Percentiles rank a stretch among this genome's conserved stretches.
Evolutionary conservation across 2,797 vertebrate genomes (phyloP).

Genomic region (Valencia hispanica): DNA sequence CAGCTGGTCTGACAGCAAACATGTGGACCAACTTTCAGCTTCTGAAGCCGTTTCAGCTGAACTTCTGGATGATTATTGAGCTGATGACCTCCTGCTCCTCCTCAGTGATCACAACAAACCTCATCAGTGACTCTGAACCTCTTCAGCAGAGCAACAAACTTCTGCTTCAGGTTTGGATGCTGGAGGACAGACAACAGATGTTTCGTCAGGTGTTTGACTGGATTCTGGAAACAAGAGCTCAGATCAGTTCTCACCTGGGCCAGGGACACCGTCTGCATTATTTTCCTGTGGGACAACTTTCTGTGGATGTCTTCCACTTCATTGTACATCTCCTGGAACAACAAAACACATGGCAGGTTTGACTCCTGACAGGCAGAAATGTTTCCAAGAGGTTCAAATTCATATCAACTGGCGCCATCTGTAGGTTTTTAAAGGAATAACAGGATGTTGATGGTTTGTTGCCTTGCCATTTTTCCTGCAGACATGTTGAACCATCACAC

Average conservation of each 20-base stretch:
- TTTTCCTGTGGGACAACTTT: constrained; percentile 78
- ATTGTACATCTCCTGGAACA: constrained; percentile 77
- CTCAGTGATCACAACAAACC: constrained; percentile 51
- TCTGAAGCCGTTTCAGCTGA: no score
- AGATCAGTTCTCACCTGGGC: constrained; percentile 69
- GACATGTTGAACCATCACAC: no score
- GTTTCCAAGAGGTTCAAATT: no score
- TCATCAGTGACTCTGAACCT: constrained; percentile 81
- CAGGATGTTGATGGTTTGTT: no score
- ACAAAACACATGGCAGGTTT: background rate
- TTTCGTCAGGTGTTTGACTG: background rate
- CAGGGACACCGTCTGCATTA: constrained; percentile 68
- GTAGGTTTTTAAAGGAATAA: no score
- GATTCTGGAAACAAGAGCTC: background rate
- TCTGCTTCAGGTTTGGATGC: constrained; percentile 83
- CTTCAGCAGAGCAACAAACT: constrained; percentile 80
- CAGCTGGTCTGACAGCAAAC: no score
- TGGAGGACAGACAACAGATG: constrained; percentile 42
- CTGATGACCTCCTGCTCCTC: no score
- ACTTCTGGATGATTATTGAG: no score
- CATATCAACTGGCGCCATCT: no score
- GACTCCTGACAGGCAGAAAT: no score
- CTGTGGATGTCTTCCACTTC: constrained; percentile 77
- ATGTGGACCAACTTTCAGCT: no score
- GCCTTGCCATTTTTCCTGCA: no score